Evolutionary conservation across 2,113 vertebrate genomes (phyloP).

Genomic region (human (Homo sapiens)): GRCh38 chr11:76660001-76660500

Average conservation of each 20-base stretch:
- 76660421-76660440: constrained; percentile 85
- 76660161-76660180: constrained; percentile 91
- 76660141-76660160: constrained; percentile 85
- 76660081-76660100: constrained; percentile 88
- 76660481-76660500: constrained; percentile 90
- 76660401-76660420: constrained; percentile 87
- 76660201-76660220: constrained; percentile 86
- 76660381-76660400: constrained; percentile 82
- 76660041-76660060: constrained; percentile 86
- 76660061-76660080: constrained; percentile 88
- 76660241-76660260: constrained; percentile 89
- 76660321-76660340: constrained; percentile 88
- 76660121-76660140: constrained; percentile 90
- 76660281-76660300: constrained; percentile 80
- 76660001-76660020: constrained; percentile 86
- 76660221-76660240: constrained; percentile 84
- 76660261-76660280: constrained; percentile 82
- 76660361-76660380: constrained; percentile 87
- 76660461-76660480: constrained; percentile 87
- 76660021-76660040: constrained; percentile 93
- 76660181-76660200: constrained; percentile 87
- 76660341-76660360: constrained; percentile 88
- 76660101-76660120: constrained; percentile 88
- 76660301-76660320: constrained; percentile 37
- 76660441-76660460: constrained; percentile 79